A percentile compares a stretch with the other conserved stretches of the same genome.
phyloP scores from a whole-genome alignment of 1,140 invertebrate genomes.

The Argopecten irradians region DNA sequence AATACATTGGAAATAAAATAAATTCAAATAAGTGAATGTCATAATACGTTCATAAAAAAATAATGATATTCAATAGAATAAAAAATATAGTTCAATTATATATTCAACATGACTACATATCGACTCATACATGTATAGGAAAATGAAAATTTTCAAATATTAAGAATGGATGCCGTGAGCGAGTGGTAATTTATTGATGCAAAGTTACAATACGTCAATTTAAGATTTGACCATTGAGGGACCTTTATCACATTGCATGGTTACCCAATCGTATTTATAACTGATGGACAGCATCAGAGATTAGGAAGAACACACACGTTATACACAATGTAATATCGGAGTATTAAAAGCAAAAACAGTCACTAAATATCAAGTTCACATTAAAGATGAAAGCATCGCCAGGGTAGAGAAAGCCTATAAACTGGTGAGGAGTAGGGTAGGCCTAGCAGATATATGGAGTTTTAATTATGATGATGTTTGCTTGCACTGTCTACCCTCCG shows the following conservation, averaged over 20 bases:
- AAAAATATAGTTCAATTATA: too few species aligned
- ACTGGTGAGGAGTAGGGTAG: background rate
- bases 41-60: too few species aligned
- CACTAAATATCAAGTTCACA: background rate
- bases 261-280: background rate
- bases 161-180: too few species aligned
- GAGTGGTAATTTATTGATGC: too few species aligned
- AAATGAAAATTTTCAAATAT: too few species aligned
- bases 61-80: too few species aligned
- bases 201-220: too few species aligned
- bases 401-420: background rate
- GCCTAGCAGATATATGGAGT: background rate
- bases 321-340: background rate
- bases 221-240: too few species aligned
- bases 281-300: background rate
- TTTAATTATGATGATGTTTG: constrained; percentile 12
- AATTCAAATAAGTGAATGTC: too few species aligned
- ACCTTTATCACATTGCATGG: background rate
- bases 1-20: too few species aligned
- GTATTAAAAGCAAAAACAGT: background rate
- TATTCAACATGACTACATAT: too few species aligned
- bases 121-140: too few species aligned
- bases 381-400: background rate
- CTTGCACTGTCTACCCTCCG: background rate
- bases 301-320: background rate